phyloP scores from a whole-genome alignment of 2,113 vertebrate genomes.

The Haemorhous mexicanus region DNA sequence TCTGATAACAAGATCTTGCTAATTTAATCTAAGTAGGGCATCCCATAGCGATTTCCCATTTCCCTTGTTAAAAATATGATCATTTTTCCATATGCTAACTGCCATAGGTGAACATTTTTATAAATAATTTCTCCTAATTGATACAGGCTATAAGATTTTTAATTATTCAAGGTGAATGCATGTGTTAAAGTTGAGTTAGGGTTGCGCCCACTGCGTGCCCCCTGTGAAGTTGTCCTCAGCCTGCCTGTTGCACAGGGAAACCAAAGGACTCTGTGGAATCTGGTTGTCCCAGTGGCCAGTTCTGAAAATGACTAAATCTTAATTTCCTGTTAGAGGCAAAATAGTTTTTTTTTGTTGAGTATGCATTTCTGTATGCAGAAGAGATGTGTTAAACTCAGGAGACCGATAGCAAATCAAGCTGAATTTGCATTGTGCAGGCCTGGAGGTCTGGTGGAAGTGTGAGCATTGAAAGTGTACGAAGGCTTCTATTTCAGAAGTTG shows the following conservation, averaged over 20 bases:
- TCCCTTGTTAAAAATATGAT: conserved; percentile 74
- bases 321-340: conserved; percentile 60
- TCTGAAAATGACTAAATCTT: conserved; percentile 59
- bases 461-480: not conserved
- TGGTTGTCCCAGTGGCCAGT: not conserved
- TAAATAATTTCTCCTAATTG: conserved; percentile 71
- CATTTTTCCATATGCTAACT: conserved; percentile 52
- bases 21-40: conserved; percentile 80
- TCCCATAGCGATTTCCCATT: conserved; percentile 75
- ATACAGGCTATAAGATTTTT: conserved; percentile 42
- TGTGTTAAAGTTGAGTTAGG: conserved; percentile 1
- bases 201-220: not conserved
- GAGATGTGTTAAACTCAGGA: conserved; percentile 50
- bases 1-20: conserved; percentile 75
- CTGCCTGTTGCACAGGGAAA: not conserved
- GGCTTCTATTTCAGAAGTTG: conserved; percentile 36
- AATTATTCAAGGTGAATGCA: conserved; percentile 42
- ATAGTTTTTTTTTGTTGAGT: conserved; percentile 28
- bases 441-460: conserved; percentile 42
- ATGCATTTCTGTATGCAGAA: conserved; percentile 57
- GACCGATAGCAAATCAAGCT: not conserved
- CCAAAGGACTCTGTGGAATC: conserved; percentile 36
- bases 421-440: conserved; percentile 61
- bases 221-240: not conserved
- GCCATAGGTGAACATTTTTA: conserved; percentile 68